Base-by-base conservation (phyloP, 1,140 invertebrate genomes). In the Megalonaias nervosa region DNA sequence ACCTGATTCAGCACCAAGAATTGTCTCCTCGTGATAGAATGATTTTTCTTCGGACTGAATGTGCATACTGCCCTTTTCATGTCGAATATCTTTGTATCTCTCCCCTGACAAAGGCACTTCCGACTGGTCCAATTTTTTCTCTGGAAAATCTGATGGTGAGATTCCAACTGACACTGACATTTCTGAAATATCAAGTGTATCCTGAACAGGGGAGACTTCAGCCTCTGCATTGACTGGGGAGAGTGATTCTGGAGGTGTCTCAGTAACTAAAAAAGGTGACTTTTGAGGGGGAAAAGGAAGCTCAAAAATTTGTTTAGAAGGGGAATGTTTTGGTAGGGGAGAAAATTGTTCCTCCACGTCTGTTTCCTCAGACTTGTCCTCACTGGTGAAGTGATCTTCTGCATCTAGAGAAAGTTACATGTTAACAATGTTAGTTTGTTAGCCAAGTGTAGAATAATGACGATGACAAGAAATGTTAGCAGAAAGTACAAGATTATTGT, bases 261-360 rank as follows among this genome's bases (percentile, higher is more conserved):
- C 84, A 76, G 83, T 83, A 67, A 86, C 73, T 23, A 82, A 81
- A 64, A 84, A 84, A 74, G 67, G 64, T 68, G 74, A 61, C 56
- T 59, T 65, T 69, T 79, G 77, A 21, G 55, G 61, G 38, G 77
- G 67, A 71, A 77, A 31, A 23, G 81, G 75, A 76, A 82, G 71
- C 60, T 84, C 76, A 64, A 86, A 74, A 74, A 85, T 82, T 62
- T 82, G 68, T 68, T 76, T 69, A 67, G 78, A 71, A 77, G 83
- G 79, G 77, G 83, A 84, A 59, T 64, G 59, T 79, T 84, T 85
- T 57, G 80, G 62, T 74, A 84, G 75, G 68, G 85, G 87, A 79
- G 87, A 87, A 76, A 86, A 89, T 80, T 88, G 86, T 75, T 90
- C 88, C 70, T 89, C 87, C 23, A 85, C 84, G 78, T 87, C 85